A percentile compares a stretch with the other conserved stretches of the same genome.
phyloP scores from a whole-genome alignment of 2,888 invertebrate genomes.

The Danaus chrysippus region DNA sequence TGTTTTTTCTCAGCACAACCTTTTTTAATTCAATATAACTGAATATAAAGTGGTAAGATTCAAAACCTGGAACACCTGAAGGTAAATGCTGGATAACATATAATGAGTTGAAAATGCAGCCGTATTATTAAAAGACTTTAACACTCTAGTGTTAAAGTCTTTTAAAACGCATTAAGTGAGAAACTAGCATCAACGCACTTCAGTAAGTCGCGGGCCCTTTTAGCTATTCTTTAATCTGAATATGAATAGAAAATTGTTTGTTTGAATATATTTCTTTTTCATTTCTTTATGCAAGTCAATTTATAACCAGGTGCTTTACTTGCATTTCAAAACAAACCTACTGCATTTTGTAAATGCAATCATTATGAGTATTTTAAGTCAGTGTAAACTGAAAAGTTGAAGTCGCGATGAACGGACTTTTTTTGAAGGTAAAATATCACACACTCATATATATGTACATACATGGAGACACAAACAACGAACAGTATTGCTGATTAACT shows the following conservation, averaged over 20 bases:
- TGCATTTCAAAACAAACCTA: no score
- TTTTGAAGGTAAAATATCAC: no score
- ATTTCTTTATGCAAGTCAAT: no score
- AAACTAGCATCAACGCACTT: slow-evolving; percentile 14
- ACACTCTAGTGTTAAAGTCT: slow-evolving; percentile 21
- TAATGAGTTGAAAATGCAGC: slow-evolving; percentile 29
- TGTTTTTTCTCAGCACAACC: slow-evolving; percentile 12
- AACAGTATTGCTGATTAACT: no score
- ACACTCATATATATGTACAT: no score
- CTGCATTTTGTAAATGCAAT: no score
- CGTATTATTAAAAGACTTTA: no score
- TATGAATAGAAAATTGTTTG: background rate
- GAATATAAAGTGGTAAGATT: slow-evolving; percentile 22
- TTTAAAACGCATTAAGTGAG: slow-evolving; percentile 25
- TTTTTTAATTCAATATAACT: slow-evolving; percentile 26
- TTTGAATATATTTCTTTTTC: background rate
- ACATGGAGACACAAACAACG: no score
- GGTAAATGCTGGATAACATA: slow-evolving; percentile 24
- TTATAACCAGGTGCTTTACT: no score
- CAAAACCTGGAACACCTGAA: slow-evolving; percentile 13
- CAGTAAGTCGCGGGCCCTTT: background rate
- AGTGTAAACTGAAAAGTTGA: no score
- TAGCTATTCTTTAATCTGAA: background rate
- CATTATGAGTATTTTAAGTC: no score
- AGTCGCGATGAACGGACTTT: no score